Evolutionary conservation across 2,113 vertebrate genomes (phyloP).

Genomic region (Centrocercus urophasianus): DNA sequence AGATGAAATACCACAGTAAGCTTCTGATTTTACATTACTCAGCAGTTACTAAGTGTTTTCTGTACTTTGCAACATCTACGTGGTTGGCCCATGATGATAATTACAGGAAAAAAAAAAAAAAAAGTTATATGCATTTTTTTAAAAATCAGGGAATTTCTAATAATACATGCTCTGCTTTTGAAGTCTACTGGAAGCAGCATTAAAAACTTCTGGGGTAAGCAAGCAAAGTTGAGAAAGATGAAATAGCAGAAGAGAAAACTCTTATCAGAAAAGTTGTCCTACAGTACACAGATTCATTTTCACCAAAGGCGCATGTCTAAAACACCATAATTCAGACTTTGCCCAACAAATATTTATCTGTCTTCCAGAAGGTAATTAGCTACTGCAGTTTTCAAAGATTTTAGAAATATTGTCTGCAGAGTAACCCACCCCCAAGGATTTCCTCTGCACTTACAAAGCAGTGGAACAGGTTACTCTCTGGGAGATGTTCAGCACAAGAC

Average conservation of each 20-base stretch:
- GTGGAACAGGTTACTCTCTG: constrained; percentile 18
- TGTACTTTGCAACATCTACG: neutral
- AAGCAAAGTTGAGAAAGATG: neutral
- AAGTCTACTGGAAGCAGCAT: neutral
- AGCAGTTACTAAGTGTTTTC: neutral
- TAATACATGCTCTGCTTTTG: neutral
- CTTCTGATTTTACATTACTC: neutral
- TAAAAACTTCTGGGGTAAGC: neutral
- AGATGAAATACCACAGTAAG: neutral
- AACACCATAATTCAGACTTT: neutral
- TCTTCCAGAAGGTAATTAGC: constrained; percentile 2
- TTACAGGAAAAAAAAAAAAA: neutral
- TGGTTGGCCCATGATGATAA: neutral
- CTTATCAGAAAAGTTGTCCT: constrained; percentile 3
- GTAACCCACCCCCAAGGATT: rapidly evolving
- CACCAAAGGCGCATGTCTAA: neutral
- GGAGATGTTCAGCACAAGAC: constrained; percentile 53
- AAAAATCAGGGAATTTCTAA: neutral
- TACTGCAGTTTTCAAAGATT: neutral
- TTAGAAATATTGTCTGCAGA: neutral
- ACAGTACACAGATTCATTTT: constrained; percentile 25
- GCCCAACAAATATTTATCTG: neutral
- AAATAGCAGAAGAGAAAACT: neutral
- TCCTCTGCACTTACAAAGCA: neutral
- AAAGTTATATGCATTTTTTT: neutral